Conservation (phyloP, 2,888 invertebrate species). For the Frankliniella intonsa region DNA sequence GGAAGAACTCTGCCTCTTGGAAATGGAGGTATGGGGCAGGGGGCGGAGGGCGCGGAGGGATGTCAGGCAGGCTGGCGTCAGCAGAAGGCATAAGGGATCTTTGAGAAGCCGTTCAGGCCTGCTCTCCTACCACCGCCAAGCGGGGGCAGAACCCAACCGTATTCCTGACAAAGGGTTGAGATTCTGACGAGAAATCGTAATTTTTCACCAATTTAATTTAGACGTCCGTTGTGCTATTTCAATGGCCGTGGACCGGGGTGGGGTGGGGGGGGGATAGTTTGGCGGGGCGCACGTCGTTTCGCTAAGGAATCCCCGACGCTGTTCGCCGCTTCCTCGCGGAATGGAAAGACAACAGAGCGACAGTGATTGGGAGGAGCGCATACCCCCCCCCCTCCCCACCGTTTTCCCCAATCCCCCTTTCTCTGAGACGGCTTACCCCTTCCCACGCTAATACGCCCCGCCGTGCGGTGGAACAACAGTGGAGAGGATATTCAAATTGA, state of each 20-base stretch:
- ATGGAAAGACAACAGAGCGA: conserved; percentile 22
- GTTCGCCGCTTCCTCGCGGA: not conserved
- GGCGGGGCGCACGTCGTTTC: not conserved
- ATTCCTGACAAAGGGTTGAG: too few species aligned
- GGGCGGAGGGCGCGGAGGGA: not conserved
- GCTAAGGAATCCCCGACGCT: not conserved
- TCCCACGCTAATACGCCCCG: not conserved
- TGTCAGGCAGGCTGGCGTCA: not conserved
- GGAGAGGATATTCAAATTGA: conserved; percentile 2
- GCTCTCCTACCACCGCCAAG: not conserved
- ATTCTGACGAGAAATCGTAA: too few species aligned
- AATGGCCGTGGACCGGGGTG: too few species aligned
- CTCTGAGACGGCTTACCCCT: not conserved
- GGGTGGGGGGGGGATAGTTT: too few species aligned
- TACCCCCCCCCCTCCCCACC: too few species aligned
- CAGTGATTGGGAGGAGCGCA: conserved; percentile 12
- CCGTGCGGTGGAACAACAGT: not conserved
- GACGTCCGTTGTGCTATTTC: too few species aligned
- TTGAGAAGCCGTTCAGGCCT: not conserved
- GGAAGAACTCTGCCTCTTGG: not conserved
- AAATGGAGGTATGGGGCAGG: too few species aligned
- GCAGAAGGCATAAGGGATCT: not conserved
- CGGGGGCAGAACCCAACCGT: too few species aligned
- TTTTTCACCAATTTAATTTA: too few species aligned
- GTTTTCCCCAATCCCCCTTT: not conserved